Conservation (phyloP, 1,140 invertebrate genomes). For the Lineus longissimus region DNA sequence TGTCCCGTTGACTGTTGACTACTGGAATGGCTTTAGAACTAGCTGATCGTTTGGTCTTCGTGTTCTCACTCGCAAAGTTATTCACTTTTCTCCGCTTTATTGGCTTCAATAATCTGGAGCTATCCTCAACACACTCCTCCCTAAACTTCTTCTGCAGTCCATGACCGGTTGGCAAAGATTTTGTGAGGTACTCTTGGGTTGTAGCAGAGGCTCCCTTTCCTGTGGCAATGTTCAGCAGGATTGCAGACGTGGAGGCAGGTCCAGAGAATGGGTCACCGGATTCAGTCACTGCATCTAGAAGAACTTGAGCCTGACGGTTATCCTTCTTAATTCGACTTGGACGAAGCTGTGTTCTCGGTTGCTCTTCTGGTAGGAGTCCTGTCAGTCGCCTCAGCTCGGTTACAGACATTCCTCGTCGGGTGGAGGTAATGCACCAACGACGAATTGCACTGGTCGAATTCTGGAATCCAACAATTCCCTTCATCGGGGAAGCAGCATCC, state of each 20-base stretch:
- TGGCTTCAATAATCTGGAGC: background rate
- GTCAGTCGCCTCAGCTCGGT: background rate
- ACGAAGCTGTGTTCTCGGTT: background rate
- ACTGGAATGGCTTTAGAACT: too few relatives aligned
- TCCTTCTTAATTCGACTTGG: background rate
- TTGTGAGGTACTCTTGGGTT: background rate
- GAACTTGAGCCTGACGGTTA: background rate
- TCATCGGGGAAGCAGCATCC: background rate
- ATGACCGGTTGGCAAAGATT: background rate
- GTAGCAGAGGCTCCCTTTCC: background rate
- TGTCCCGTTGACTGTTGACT: slow-evolving; percentile 7
- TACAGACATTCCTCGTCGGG: background rate
- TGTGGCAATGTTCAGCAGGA: slow-evolving; percentile 3
- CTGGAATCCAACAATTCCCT: background rate
- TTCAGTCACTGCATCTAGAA: background rate
- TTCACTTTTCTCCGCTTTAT: background rate
- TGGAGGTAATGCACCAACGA: background rate
- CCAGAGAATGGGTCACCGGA: background rate
- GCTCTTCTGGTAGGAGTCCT: background rate
- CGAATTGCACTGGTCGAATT: background rate
- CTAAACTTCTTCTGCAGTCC: background rate
- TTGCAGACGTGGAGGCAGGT: background rate
- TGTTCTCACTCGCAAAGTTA: slow-evolving; percentile 1
- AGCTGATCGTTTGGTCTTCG: background rate
- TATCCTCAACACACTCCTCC: background rate